Percentiles rank a stretch among this genome's conserved stretches.
Conservation (phyloP, 2,113 vertebrate species). For the Zosterops borbonicus region DNA sequence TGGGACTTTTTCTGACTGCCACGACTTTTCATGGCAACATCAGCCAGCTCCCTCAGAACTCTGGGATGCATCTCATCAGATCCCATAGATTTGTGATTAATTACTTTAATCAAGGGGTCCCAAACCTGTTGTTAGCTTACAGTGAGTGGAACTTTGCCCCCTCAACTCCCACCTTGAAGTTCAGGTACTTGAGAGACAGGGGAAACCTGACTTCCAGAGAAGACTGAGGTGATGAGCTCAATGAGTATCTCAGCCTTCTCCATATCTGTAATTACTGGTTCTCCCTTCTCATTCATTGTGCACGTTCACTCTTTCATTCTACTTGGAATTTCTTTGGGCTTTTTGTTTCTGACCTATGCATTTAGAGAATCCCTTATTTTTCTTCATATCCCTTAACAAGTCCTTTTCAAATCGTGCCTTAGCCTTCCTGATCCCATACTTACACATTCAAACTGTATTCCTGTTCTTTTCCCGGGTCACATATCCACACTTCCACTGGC, state of each 20-base stretch:
- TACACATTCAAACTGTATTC: background rate
- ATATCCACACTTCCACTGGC: background rate
- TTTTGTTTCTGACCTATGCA: background rate
- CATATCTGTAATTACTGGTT: background rate
- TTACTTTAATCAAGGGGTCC: background rate
- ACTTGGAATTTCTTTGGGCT: background rate
- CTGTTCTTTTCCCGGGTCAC: background rate
- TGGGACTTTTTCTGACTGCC: background rate
- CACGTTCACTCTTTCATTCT: accelerated
- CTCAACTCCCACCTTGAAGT: background rate
- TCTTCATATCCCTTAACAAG: background rate
- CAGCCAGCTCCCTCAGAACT: background rate
- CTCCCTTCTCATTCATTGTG: background rate
- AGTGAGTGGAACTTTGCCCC: background rate
- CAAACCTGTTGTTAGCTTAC: background rate
- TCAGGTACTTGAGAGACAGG: background rate
- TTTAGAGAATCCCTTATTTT: background rate
- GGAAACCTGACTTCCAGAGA: background rate
- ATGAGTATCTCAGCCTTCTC: background rate
- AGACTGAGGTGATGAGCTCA: background rate
- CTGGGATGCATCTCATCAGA: background rate
- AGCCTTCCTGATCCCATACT: background rate
- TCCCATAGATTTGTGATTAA: background rate
- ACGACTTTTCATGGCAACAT: background rate
- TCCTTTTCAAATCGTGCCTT: background rate